A percentile compares a stretch with the other conserved stretches of the same genome.
Conservation (phyloP, 1,140 invertebrate genomes). For the Cotesia vestalis region DNA sequence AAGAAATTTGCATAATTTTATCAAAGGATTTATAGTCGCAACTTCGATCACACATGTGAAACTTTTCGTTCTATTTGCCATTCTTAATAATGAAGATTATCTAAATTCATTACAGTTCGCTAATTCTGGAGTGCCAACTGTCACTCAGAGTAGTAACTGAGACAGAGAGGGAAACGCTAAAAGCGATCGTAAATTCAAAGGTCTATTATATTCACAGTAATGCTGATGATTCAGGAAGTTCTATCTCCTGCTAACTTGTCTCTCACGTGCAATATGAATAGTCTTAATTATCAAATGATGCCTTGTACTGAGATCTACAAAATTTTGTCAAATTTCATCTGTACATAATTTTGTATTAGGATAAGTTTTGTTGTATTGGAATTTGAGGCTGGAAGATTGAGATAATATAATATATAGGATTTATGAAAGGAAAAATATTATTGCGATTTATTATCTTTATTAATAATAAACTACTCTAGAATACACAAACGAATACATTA, state of each 20-base stretch:
- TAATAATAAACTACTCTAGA: background rate
- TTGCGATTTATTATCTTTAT: background rate
- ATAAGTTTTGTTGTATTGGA: background rate
- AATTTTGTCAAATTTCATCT: background rate
- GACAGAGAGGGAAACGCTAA: background rate
- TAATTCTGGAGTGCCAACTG: constrained; percentile 13
- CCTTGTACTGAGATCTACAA: constrained; percentile 4
- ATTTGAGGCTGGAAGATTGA: background rate
- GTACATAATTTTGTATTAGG: too few species aligned
- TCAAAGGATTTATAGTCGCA: too few species aligned
- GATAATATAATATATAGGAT: constrained; percentile 7
- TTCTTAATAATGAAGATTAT: constrained; percentile 23
- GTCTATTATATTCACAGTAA: constrained; percentile 28
- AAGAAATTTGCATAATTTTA: too few species aligned
- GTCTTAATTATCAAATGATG: constrained; percentile 34
- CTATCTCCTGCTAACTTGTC: constrained; percentile 14
- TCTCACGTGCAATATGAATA: constrained; percentile 31
- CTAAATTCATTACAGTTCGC: constrained; percentile 21
- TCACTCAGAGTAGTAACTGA: constrained; percentile 18
- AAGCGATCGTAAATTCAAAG: constrained; percentile 27
- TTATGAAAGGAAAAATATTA: background rate
- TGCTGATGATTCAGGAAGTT: constrained; percentile 34
- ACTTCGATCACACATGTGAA: background rate
- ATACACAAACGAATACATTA: background rate
- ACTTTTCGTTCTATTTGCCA: background rate